Conservation (phyloP, 1,140 invertebrate genomes). For the Papilio aristodemus region DNA sequence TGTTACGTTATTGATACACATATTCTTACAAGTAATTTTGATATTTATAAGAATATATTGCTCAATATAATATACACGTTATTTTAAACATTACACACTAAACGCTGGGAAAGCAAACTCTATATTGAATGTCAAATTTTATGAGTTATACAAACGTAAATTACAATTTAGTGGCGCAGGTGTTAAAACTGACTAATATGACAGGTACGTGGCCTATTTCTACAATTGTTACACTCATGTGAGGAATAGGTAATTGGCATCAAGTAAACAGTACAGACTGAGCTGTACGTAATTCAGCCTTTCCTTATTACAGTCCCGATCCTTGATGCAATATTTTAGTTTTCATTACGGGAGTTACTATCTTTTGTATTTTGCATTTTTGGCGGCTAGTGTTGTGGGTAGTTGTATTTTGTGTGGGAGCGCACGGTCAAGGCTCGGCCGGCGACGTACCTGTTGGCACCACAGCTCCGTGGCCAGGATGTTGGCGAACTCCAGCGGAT, state of each 20-base stretch:
- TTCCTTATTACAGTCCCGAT: slow-evolving; percentile 14
- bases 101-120: neutral
- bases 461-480: slow-evolving; percentile 90
- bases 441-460: slow-evolving; percentile 84
- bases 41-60: neutral
- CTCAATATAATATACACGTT: neutral
- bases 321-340: neutral
- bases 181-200: neutral
- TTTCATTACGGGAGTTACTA: neutral
- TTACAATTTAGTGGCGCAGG: neutral
- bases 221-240: neutral
- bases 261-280: slow-evolving; percentile 20
- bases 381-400: neutral
- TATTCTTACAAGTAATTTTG: too few relatives aligned
- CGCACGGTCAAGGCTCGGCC: neutral
- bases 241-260: slow-evolving; percentile 25
- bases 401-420: neutral
- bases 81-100: neutral
- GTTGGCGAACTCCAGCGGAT: slow-evolving; percentile 89
- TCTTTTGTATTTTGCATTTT: neutral
- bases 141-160: neutral
- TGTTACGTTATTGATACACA: too few relatives aligned
- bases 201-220: slow-evolving; percentile 11
- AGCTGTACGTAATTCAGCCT: slow-evolving; percentile 8
- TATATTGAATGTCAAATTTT: neutral